A percentile compares a stretch with the other conserved stretches of the same genome.
phyloP scores from a whole-genome alignment of 1,140 invertebrate species.

The Drosophila miranda region DNA sequence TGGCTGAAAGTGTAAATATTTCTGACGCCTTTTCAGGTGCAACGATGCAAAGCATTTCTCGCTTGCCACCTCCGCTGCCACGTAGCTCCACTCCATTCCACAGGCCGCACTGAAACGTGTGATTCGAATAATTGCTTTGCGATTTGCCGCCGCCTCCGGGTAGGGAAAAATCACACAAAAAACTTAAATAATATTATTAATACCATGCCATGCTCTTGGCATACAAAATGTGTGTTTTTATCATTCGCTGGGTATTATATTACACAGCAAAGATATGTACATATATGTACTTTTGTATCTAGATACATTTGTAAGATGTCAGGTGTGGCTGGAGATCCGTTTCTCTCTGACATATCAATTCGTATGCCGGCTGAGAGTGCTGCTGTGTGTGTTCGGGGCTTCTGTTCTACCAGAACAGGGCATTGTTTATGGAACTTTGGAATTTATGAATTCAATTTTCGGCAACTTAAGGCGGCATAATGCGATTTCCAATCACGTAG shows the following conservation, averaged over 20 bases:
- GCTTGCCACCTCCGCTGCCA: constrained; percentile 52
- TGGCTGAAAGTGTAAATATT: constrained; percentile 43
- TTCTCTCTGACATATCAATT: constrained; percentile 69
- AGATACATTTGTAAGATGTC: constrained; percentile 52
- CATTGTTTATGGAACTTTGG: constrained; percentile 28
- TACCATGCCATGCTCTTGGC: constrained; percentile 51
- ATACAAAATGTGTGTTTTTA: constrained; percentile 60
- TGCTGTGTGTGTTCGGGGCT: constrained; percentile 6
- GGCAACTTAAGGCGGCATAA: constrained; percentile 9
- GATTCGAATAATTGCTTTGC: constrained; percentile 78
- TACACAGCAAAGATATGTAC: constrained; percentile 38
- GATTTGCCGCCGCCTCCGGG: constrained; percentile 50
- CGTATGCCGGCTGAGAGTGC: constrained; percentile 27
- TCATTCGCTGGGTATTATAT: constrained; percentile 47
- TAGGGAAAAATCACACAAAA: constrained; percentile 13
- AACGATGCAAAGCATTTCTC: constrained; percentile 67
- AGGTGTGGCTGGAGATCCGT: constrained; percentile 60
- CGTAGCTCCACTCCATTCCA: no score
- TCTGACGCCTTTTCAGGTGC: constrained; percentile 62
- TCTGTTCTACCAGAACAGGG: not conserved
- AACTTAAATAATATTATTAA: constrained; percentile 58
- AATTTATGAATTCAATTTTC: constrained; percentile 30
- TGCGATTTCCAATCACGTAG: constrained; percentile 52
- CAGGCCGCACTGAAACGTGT: constrained; percentile 33
- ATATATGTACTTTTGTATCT: constrained; percentile 5